Percentiles rank a stretch among this genome's conserved stretches.
These are phyloP conservation scores for Diarsia dahlii DNA, from an alignment of 2,888 invertebrate genomes.

Conservation along the genomic window DNA sequence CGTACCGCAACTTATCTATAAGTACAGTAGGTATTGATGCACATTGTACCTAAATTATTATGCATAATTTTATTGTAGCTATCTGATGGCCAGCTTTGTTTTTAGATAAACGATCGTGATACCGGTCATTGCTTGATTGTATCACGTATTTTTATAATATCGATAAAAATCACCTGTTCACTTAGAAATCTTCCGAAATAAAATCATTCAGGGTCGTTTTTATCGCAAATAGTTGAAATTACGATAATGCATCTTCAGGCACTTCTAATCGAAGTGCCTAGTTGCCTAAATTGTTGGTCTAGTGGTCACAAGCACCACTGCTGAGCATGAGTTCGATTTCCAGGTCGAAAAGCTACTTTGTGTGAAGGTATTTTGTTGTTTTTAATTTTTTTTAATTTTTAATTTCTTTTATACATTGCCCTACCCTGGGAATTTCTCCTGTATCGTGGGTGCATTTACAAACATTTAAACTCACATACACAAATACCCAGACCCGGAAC, in stretches of 20 bases:
- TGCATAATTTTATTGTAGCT: slow-evolving; percentile 23
- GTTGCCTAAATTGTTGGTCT: too few species aligned
- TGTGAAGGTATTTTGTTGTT: too few species aligned
- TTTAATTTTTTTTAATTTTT: too few species aligned
- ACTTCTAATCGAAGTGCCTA: too few species aligned
- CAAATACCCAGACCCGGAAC: too few species aligned
- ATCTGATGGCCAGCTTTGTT: background rate
- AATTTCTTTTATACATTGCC: too few species aligned
- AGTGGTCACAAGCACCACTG: too few species aligned
- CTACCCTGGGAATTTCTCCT: too few species aligned
- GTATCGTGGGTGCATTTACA: too few species aligned
- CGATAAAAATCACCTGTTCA: background rate
- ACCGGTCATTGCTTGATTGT: background rate
- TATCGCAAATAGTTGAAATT: background rate
- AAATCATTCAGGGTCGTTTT: background rate
- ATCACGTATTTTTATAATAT: slow-evolving; percentile 10
- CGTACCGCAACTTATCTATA: background rate
- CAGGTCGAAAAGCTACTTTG: too few species aligned
- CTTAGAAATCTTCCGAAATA: background rate
- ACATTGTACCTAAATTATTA: slow-evolving; percentile 17
- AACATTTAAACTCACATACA: too few species aligned
- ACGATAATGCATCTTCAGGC: background rate
- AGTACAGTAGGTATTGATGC: background rate
- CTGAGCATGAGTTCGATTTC: too few species aligned
- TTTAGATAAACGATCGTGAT: slow-evolving; percentile 4